Conservation (phyloP, 2,888 invertebrate species). For the Creontiades dilutus region DNA sequence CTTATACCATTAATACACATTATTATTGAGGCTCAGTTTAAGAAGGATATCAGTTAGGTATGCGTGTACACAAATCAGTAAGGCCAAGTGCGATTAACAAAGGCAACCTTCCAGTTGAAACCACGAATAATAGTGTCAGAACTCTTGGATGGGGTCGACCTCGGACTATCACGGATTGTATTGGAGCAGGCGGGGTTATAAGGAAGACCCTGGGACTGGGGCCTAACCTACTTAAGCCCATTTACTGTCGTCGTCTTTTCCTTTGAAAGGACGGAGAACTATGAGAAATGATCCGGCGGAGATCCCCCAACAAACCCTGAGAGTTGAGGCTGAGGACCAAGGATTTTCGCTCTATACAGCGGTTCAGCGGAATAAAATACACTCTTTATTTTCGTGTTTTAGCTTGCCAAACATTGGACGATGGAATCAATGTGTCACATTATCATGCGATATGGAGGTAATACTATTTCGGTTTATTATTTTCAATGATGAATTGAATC, state of each 20-base stretch:
- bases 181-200: not conserved
- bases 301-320: not conserved
- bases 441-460: too few species aligned
- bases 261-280: slow-evolving; percentile 1
- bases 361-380: not conserved
- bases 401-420: not conserved
- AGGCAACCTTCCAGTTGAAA: not conserved
- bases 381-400: not conserved
- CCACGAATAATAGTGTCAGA: slow-evolving; percentile 3
- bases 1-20: too few species aligned
- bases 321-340: not conserved
- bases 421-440: not conserved
- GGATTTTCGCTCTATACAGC: not conserved
- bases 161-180: slow-evolving; percentile 30
- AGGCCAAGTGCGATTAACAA: too few species aligned
- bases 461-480: too few species aligned
- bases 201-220: slow-evolving; percentile 4
- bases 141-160: not conserved
- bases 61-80: too few species aligned
- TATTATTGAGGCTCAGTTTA: too few species aligned
- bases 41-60: too few species aligned
- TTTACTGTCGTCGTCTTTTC: not conserved
- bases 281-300: not conserved
- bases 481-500: too few species aligned
- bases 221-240: slow-evolving; percentile 33